A percentile compares a stretch with the other conserved stretches of the same genome.
These are phyloP conservation scores for Motacilla alba DNA, from an alignment of 2,113 vertebrate genomes.

Conservation along the genomic window DNA sequence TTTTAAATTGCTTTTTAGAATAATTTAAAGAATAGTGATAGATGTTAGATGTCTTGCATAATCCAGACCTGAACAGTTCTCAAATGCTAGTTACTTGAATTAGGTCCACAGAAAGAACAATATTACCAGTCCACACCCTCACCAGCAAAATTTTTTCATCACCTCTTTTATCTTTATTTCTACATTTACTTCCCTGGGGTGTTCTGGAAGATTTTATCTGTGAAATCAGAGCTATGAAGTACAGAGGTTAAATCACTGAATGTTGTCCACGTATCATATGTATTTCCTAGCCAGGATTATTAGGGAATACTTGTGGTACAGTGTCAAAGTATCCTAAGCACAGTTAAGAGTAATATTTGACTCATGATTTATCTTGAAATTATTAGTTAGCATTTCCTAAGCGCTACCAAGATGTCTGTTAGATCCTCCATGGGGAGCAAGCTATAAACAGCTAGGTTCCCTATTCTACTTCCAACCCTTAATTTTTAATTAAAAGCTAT, in stretches of 20 bases:
- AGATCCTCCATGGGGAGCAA: background rate
- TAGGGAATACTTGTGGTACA: background rate
- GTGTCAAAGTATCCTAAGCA: background rate
- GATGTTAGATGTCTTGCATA: background rate
- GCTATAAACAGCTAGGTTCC: background rate
- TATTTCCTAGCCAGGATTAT: background rate
- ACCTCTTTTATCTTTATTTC: background rate
- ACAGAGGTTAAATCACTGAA: background rate
- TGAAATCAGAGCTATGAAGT: background rate
- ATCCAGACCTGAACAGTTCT: background rate
- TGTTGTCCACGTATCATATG: background rate
- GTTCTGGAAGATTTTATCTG: background rate
- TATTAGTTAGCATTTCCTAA: background rate
- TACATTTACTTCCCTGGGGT: background rate
- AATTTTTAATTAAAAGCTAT: background rate
- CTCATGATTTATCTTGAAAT: background rate
- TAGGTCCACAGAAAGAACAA: background rate
- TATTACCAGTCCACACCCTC: background rate
- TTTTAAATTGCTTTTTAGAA: background rate
- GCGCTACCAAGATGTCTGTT: background rate
- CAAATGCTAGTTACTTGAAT: background rate
- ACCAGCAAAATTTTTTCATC: background rate
- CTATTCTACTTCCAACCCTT: background rate
- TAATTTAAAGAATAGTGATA: background rate
- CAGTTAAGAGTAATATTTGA: background rate